Conservation (phyloP, 2,113 vertebrate species). For the Haliaeetus leucogaster region DNA sequence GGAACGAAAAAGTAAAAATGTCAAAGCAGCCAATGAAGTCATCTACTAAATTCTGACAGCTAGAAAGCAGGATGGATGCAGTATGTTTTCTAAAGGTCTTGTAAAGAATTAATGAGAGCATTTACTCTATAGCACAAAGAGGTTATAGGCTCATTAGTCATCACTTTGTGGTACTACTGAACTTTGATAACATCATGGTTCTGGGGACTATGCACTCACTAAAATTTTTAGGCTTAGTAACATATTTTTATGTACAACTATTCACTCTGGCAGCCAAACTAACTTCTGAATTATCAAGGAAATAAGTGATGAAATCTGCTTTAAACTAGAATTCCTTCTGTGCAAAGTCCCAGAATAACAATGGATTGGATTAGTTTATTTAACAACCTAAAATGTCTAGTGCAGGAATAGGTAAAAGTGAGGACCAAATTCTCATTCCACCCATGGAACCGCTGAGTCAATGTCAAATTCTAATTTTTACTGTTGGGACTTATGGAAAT, state of each 20-base stretch:
- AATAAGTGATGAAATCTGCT: neutral
- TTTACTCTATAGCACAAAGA: neutral
- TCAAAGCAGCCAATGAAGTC: neutral
- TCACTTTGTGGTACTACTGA: neutral
- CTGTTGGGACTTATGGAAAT: neutral
- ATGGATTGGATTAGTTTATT: neutral
- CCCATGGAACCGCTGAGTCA: neutral
- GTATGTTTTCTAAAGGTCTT: neutral
- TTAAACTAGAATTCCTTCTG: neutral
- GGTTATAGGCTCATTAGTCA: neutral
- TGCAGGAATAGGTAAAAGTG: neutral
- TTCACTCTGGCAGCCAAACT: neutral
- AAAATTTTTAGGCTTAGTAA: neutral
- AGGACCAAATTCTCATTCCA: neutral
- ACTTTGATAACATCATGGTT: neutral
- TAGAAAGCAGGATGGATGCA: neutral
- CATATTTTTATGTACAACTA: neutral
- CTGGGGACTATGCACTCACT: neutral
- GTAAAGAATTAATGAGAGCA: constrained; percentile 1
- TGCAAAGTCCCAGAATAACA: neutral
- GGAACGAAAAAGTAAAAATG: neutral
- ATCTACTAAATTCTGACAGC: neutral
- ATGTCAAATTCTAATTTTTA: neutral
- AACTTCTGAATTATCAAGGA: neutral
- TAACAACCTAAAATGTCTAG: neutral